Evolutionary conservation across 2,888 invertebrate genomes (phyloP).

Genomic region (Ormyrus labotus): DNA sequence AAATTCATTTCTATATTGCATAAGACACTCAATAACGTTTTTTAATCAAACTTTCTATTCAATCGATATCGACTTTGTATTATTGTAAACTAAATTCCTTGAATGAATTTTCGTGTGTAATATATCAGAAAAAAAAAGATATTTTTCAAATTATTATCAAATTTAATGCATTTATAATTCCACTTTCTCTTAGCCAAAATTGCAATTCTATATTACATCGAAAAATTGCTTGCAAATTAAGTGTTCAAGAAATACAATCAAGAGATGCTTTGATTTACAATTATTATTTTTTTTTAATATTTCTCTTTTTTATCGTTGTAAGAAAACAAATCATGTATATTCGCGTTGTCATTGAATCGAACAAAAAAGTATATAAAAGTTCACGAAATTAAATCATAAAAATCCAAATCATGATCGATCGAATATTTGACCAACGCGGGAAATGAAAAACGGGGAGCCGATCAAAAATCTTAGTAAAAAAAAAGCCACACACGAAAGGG

Average conservation of each 20-base stretch:
- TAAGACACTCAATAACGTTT: background rate
- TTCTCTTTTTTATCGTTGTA: background rate
- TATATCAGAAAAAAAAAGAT: conserved; percentile 11
- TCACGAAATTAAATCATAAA: background rate
- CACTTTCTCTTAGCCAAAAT: conserved; percentile 28
- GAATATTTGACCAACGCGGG: conserved; percentile 32
- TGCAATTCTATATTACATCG: conserved; percentile 9
- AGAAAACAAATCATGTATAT: conserved; percentile 13
- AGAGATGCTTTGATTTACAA: background rate
- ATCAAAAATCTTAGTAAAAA: conserved; percentile 18
- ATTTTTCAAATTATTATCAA: conserved; percentile 18
- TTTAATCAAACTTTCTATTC: conserved; percentile 4
- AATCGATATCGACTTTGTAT: conserved; percentile 16
- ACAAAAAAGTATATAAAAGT: background rate
- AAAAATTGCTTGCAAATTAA: conserved; percentile 43
- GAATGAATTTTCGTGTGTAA: conserved; percentile 24
- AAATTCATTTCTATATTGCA: background rate
- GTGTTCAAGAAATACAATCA: conserved; percentile 44
- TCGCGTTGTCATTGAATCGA: background rate
- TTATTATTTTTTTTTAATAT: conserved; percentile 16
- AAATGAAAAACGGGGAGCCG: conserved; percentile 5
- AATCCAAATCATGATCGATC: conserved; percentile 21
- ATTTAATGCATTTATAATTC: conserved; percentile 5
- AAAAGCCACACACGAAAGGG: conserved; percentile 67
- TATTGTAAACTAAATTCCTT: background rate